A percentile compares a stretch with the other conserved stretches of the same genome.
Conservation (phyloP, 2,888 invertebrate species). For the Pogonocherus hispidulus region DNA sequence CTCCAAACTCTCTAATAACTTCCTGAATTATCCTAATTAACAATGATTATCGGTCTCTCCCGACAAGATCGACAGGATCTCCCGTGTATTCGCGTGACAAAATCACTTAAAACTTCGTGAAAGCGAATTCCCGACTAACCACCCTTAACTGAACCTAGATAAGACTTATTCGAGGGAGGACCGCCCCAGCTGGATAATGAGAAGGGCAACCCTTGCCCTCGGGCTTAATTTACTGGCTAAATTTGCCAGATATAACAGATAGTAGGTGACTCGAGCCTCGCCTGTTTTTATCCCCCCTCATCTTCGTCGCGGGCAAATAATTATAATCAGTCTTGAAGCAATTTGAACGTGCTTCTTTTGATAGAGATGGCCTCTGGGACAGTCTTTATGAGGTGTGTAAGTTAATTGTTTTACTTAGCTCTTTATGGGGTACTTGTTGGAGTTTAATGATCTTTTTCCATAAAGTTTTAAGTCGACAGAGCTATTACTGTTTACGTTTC, state of each 20-base stretch:
- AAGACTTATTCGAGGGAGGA: constrained; percentile 34
- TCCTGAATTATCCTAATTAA: constrained; percentile 22
- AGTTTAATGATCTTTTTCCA: neutral
- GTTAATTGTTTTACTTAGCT: constrained; percentile 1
- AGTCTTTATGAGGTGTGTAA: constrained; percentile 1
- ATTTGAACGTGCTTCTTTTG: constrained; percentile 1
- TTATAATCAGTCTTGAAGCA: constrained; percentile 11
- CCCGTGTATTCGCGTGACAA: constrained; percentile 22
- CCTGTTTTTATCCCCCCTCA: constrained; percentile 19
- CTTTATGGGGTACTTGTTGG: constrained; percentile 8
- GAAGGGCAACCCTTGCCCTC: constrained; percentile 40
- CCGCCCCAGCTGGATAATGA: constrained; percentile 38
- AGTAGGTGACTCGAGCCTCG: constrained; percentile 35
- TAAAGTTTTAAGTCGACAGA: too few species aligned
- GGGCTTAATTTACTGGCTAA: constrained; percentile 39
- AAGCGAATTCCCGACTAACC: constrained; percentile 34
- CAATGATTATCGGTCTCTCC: constrained; percentile 22
- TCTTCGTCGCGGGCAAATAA: constrained; percentile 1
- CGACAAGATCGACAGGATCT: constrained; percentile 24
- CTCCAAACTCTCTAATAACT: neutral
- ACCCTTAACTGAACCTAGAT: constrained; percentile 33
- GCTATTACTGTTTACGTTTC: too few species aligned
- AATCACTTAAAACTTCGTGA: constrained; percentile 41
- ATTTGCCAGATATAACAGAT: constrained; percentile 32
- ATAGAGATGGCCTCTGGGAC: neutral